Evolutionary conservation across 1,140 invertebrate species (phyloP).

Genomic region (Sitobion miscanthi): DNA sequence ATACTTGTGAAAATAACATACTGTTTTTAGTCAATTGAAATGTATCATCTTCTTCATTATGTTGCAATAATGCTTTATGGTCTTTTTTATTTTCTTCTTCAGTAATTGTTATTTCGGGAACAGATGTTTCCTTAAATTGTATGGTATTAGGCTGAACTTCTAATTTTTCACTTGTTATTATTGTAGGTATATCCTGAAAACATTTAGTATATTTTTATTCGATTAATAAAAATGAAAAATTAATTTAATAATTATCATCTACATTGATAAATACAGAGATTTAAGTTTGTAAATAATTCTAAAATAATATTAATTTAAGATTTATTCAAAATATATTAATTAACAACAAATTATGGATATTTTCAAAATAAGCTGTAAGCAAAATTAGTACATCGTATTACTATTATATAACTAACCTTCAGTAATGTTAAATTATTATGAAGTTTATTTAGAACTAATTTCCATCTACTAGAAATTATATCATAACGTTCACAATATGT

Average conservation of each 20-base stretch:
- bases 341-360: not conserved
- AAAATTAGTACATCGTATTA: not conserved
- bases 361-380: not conserved
- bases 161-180: not conserved
- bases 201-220: not conserved
- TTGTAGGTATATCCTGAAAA: not conserved
- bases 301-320: not conserved
- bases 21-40: slow-evolving; percentile 72
- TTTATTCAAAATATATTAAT: not conserved
- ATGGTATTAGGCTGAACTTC: not conserved
- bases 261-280: not conserved
- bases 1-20: slow-evolving; percentile 74
- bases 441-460: slow-evolving; percentile 26
- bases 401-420: not conserved
- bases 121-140: not conserved
- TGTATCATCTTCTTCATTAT: slow-evolving; percentile 63
- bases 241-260: not conserved
- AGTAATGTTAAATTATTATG: slow-evolving; percentile 19
- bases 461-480: slow-evolving; percentile 34
- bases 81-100: slow-evolving; percentile 22
- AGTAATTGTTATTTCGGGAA: slow-evolving; percentile 39
- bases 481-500: not conserved
- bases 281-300: not conserved
- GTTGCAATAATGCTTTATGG: not conserved
- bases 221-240: not conserved